Conservation (phyloP, 2,113 vertebrate species). For the Entomyzon cyanotis region DNA sequence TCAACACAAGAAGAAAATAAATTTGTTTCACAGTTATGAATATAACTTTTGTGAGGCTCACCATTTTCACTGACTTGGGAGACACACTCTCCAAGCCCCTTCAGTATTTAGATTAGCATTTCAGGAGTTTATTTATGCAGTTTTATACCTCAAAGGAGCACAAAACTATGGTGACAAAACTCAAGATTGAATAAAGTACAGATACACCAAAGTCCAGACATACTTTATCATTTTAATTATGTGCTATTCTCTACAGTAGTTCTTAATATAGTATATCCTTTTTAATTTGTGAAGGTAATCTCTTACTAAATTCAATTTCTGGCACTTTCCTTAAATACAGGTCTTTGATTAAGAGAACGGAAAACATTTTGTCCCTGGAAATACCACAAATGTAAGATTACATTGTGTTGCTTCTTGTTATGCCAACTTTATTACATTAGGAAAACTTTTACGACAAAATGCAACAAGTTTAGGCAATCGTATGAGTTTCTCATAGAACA, state of each 20-base stretch:
- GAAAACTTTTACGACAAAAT: constrained; percentile 6
- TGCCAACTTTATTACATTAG: neutral
- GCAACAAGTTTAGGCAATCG: constrained; percentile 8
- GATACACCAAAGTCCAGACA: neutral
- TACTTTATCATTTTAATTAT: neutral
- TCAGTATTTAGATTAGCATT: neutral
- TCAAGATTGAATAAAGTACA: neutral
- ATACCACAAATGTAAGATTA: accelerated
- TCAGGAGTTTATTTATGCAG: neutral
- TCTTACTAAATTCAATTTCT: neutral
- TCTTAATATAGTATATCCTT: neutral
- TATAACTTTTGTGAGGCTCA: neutral
- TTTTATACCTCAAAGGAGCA: neutral
- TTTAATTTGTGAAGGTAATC: neutral
- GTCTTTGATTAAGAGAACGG: neutral
- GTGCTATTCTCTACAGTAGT: neutral
- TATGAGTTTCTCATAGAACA: neutral
- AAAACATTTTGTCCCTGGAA: neutral
- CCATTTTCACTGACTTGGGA: neutral
- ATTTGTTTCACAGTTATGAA: neutral
- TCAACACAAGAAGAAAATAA: neutral
- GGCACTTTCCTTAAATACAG: neutral
- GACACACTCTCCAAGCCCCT: neutral
- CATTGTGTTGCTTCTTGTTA: neutral
- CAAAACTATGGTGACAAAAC: neutral